Percentiles rank a stretch among this genome's conserved stretches.
These are phyloP conservation scores for Drosophila seclusa DNA, from an alignment of 2,888 invertebrate species.

Conservation along the genomic window DNA sequence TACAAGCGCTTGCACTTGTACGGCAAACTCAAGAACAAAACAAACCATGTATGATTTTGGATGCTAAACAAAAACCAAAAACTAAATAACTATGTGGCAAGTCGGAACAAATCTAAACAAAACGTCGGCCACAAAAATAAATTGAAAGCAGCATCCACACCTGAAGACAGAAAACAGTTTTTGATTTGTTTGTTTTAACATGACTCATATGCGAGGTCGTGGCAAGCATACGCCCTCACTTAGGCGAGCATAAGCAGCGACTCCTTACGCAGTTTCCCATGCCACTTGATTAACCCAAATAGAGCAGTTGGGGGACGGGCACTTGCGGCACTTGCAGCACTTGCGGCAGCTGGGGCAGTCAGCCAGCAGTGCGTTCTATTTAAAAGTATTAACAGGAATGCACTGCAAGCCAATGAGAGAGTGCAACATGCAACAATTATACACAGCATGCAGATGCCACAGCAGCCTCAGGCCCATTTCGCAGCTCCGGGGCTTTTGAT, in stretches of 20 bases:
- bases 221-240: constrained; percentile 49
- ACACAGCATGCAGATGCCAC: constrained; percentile 61
- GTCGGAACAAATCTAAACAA: constrained; percentile 65
- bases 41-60: constrained; percentile 56
- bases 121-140: constrained; percentile 43
- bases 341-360: constrained; percentile 28
- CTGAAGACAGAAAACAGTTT: constrained; percentile 46
- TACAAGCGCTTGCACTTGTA: constrained; percentile 69
- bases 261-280: constrained; percentile 63
- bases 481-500: constrained; percentile 61
- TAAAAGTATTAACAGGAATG: constrained; percentile 44
- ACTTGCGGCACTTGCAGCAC: constrained; percentile 26
- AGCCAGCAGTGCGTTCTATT: constrained; percentile 52
- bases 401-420: constrained; percentile 55
- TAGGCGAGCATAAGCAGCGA: constrained; percentile 18
- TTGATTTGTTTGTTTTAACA: constrained; percentile 64
- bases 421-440: constrained; percentile 62
- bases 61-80: constrained; percentile 61
- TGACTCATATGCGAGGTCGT: constrained; percentile 71
- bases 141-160: constrained; percentile 56
- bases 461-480: constrained; percentile 22
- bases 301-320: constrained; percentile 36
- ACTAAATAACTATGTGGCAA: constrained; percentile 55
- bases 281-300: constrained; percentile 75
- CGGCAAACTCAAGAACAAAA: constrained; percentile 64